Evolutionary conservation across 92 coral and sea anemone genomes (phyloP).

Genomic region (Actinostola sp.): DNA sequence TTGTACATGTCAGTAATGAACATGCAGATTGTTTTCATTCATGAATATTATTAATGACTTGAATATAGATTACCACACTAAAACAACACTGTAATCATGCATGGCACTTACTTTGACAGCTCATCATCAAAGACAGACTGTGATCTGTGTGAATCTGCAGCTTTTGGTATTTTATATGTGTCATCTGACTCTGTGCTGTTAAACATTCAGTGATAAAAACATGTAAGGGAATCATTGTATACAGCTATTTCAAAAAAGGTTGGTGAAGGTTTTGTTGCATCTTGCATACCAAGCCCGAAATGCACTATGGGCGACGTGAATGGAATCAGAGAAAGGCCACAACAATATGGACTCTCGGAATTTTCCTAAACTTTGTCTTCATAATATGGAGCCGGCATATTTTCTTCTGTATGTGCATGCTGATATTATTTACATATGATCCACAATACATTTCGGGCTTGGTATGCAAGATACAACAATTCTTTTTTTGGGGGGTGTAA

Average conservation of each 20-base stretch:
- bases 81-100: background rate
- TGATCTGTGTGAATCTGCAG: constrained; percentile 84
- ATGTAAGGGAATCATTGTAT: background rate
- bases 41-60: background rate
- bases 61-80: background rate
- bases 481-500: too few species aligned
- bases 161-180: constrained; percentile 61
- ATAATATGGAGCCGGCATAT: too few species aligned
- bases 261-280: background rate
- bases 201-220: background rate
- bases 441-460: too few species aligned
- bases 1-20: too few species aligned
- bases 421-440: too few species aligned
- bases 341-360: too few species aligned
- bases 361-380: too few species aligned
- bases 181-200: constrained; percentile 70
- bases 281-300: too few species aligned
- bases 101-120: constrained; percentile 71
- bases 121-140: constrained; percentile 90
- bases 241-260: background rate
- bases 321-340: too few species aligned
- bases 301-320: too few species aligned
- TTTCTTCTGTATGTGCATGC: too few species aligned
- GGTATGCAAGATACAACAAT: too few species aligned
- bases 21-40: background rate